Percentiles rank a stretch among this genome's conserved stretches.
Evolutionary conservation across 2,888 invertebrate species (phyloP).

Genomic region (Paralinhomoeus sp.): DNA sequence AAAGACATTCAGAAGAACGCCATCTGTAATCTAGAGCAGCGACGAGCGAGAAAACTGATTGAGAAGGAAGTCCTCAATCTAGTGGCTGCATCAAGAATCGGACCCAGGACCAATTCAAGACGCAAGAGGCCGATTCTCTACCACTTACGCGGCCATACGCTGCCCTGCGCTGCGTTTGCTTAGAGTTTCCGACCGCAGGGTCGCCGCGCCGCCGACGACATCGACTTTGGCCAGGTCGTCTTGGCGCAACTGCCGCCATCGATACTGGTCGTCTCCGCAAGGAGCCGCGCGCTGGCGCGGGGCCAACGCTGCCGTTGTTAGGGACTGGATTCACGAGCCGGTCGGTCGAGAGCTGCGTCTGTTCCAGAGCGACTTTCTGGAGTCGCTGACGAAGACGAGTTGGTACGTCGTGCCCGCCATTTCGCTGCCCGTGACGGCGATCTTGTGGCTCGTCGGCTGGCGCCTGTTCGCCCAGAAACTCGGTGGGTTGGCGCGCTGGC

Average conservation of each 20-base stretch:
- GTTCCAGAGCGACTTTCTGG: conserved; percentile 22
- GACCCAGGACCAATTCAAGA: no score
- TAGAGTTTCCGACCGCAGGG: conserved; percentile 14
- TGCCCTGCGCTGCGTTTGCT: background rate
- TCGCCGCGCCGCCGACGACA: conserved; percentile 18
- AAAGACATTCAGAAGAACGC: no score
- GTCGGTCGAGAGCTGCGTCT: conserved; percentile 28
- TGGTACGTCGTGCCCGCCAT: conserved; percentile 19
- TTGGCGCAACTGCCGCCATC: conserved; percentile 26
- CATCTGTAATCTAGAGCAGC: no score
- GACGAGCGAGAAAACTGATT: no score
- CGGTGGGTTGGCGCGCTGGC: no score
- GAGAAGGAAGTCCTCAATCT: no score
- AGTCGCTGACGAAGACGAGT: conserved; percentile 11
- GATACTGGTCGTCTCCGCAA: conserved; percentile 21
- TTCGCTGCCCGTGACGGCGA: conserved; percentile 17
- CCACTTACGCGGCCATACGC: no score
- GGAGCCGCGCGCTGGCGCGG: no score
- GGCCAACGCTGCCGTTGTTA: no score
- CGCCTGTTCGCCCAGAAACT: conserved; percentile 3
- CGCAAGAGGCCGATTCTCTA: no score
- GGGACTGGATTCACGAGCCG: conserved; percentile 29
- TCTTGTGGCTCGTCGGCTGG: conserved; percentile 12
- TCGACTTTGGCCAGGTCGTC: conserved; percentile 27
- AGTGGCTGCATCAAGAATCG: no score